Percentiles rank a stretch among this genome's conserved stretches.
Evolutionary conservation across 2,113 vertebrate species (phyloP).

Genomic region (Thamnophis sirtalis): DNA sequence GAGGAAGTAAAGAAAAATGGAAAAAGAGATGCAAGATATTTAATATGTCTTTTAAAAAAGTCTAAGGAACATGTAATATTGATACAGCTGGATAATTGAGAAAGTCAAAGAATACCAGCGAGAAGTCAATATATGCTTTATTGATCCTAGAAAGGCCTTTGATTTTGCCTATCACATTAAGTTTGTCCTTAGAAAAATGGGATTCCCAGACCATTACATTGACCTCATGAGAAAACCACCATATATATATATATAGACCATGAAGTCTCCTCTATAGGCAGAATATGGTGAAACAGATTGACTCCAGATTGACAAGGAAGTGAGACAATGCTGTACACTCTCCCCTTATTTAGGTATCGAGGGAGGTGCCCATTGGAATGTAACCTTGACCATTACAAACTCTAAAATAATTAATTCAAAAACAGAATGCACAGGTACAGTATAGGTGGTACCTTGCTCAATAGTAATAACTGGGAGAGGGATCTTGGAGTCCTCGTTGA

Average conservation of each 20-base stretch:
- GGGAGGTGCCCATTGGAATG: background rate
- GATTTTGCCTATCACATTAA: background rate
- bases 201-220: background rate
- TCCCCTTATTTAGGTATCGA: background rate
- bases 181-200: background rate
- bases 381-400: background rate
- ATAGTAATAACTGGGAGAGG: no score
- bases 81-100: background rate
- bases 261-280: background rate
- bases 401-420: background rate
- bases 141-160: background rate
- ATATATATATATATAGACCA: background rate
- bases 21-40: background rate
- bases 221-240: background rate
- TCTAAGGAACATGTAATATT: background rate
- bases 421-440: no score
- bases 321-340: background rate
- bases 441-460: no score
- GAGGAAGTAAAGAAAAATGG: background rate
- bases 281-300: background rate
- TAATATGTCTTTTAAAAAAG: background rate
- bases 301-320: background rate
- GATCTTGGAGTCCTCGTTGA: no score
- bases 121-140: background rate
- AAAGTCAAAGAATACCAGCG: background rate